Percentiles rank a stretch among this genome's conserved stretches.
These are phyloP conservation scores for Dryobota labecula DNA, from an alignment of 2,888 invertebrate genomes.

Conservation along the genomic window DNA sequence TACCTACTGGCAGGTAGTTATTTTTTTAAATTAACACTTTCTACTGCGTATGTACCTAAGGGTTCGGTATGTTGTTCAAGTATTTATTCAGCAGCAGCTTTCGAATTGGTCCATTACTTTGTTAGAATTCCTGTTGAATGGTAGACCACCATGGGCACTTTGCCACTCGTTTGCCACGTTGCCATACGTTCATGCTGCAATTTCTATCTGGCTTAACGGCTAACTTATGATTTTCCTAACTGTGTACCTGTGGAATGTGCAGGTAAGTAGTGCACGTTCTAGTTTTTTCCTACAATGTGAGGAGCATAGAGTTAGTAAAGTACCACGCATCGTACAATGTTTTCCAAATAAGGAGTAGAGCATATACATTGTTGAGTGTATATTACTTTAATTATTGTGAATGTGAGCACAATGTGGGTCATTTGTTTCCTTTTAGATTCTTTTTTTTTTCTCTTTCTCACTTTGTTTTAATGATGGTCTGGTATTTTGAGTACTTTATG, in stretches of 20 bases:
- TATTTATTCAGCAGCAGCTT: too few species aligned
- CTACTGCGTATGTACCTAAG: neutral
- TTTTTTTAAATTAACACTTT: slow-evolving; percentile 20
- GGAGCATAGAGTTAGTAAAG: neutral
- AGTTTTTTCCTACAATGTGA: neutral
- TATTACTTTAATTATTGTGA: too few species aligned
- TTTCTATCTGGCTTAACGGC: too few species aligned
- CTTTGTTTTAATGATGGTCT: too few species aligned
- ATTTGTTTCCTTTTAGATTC: too few species aligned
- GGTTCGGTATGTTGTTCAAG: too few species aligned
- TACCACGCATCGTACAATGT: neutral
- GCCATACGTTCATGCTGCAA: neutral
- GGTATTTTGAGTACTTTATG: too few species aligned
- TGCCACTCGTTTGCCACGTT: neutral
- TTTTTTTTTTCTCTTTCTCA: too few species aligned
- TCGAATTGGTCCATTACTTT: neutral
- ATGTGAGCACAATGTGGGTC: too few species aligned
- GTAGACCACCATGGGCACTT: neutral
- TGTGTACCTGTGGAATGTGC: neutral
- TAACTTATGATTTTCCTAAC: neutral
- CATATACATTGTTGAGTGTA: too few species aligned
- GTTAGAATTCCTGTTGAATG: neutral
- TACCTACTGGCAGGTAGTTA: too few species aligned
- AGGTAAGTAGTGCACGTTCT: too few species aligned
- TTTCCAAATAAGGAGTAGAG: neutral